A percentile compares a stretch with the other conserved stretches of the same genome.
These are phyloP conservation scores for Leucoma salicis DNA, from an alignment of 2,888 invertebrate genomes.

Conservation along the genomic window DNA sequence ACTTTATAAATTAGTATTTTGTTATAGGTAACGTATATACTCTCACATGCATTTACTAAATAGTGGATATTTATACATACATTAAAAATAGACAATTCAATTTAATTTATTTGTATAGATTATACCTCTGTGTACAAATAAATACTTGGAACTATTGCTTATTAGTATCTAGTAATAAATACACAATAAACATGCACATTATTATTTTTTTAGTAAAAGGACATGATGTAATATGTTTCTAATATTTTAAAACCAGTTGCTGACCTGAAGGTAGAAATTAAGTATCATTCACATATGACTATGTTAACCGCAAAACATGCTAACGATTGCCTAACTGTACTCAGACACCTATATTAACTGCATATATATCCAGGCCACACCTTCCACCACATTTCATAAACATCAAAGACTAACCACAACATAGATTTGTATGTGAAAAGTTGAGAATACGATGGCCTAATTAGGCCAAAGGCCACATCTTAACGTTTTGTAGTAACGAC, in stretches of 20 bases:
- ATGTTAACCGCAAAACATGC: slow-evolving; percentile 22
- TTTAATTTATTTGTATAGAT: too few relatives aligned
- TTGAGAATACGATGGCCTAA: slow-evolving; percentile 8
- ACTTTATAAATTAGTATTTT: too few relatives aligned
- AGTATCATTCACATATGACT: slow-evolving; percentile 26
- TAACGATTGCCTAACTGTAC: slow-evolving; percentile 24
- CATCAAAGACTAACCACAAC: neutral
- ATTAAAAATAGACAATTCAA: too few relatives aligned
- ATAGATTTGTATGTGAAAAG: neutral
- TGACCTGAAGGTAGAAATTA: slow-evolving; percentile 22
- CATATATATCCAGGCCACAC: slow-evolving; percentile 1
- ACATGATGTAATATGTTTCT: neutral
- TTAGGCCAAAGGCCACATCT: neutral
- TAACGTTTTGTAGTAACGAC: slow-evolving; percentile 5
- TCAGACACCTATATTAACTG: slow-evolving; percentile 10
- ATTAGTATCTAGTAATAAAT: too few relatives aligned
- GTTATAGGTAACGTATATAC: too few relatives aligned
- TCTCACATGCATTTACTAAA: too few relatives aligned
- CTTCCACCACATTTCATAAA: slow-evolving; percentile 3
- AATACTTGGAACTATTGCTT: too few relatives aligned
- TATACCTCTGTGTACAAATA: too few relatives aligned
- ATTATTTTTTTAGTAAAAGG: too few relatives aligned
- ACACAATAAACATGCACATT: too few relatives aligned
- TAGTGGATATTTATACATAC: too few relatives aligned
- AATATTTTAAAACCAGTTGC: neutral